These are phyloP conservation scores for Blastobasis lacticolella DNA, from an alignment of 2,888 invertebrate species.

Conservation along the genomic window DNA sequence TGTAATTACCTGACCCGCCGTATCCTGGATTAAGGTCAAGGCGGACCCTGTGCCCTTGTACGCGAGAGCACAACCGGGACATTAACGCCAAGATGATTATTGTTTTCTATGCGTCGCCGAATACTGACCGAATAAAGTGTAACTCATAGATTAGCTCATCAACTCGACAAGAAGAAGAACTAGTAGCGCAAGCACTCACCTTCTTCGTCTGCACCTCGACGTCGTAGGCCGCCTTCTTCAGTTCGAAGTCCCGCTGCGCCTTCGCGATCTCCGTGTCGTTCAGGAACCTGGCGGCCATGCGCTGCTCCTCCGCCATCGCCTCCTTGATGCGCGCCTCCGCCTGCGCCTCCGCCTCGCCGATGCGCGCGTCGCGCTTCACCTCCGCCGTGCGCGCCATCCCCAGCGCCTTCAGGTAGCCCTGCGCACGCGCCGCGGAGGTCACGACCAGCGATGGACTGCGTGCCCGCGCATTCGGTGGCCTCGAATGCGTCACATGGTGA, in stretches of 20 bases:
- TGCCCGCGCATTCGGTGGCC: no score
- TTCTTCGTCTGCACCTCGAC: slow-evolving; percentile 96
- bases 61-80: no score
- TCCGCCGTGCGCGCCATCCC: slow-evolving; percentile 97
- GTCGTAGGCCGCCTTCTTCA: slow-evolving; percentile 97
- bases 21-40: no score
- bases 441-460: no score
- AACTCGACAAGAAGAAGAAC: no score
- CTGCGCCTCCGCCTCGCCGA: slow-evolving; percentile 97
- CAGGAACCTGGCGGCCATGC: slow-evolving; percentile 93
- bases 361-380: slow-evolving; percentile 95
- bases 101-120: no score
- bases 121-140: no score
- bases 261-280: slow-evolving; percentile 99
- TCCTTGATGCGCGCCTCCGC: slow-evolving; percentile 94
- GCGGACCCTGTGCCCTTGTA: no score
- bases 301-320: slow-evolving; percentile 96
- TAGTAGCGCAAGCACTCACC: slow-evolving; percentile 69
- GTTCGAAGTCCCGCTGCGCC: slow-evolving; percentile 95
- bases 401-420: slow-evolving; percentile 95
- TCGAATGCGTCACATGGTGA: no score
- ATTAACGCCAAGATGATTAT: no score
- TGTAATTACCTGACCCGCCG: no score
- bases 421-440: slow-evolving; percentile 1
- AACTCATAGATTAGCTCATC: no score